These are phyloP conservation scores for Plestiodon gilberti DNA, from an alignment of 2,113 vertebrate genomes.

Conservation along the genomic window DNA sequence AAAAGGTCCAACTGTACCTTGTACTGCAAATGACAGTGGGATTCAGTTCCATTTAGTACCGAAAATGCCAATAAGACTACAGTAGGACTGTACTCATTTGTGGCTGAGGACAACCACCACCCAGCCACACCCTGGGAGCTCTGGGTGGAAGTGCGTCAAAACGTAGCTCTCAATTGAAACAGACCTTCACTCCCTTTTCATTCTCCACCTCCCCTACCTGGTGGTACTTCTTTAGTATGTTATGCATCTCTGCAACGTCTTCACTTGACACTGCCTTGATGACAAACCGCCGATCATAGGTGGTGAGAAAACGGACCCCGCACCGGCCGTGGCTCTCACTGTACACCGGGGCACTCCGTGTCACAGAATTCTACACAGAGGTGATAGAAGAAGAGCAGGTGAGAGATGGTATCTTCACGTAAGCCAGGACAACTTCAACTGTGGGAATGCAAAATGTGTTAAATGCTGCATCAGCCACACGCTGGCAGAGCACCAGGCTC, in stretches of 20 bases:
- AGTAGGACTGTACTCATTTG: background rate
- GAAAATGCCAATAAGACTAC: background rate
- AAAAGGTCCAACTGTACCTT: too few species aligned
- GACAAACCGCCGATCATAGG: slow-evolving; percentile 93
- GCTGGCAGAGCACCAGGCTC: background rate
- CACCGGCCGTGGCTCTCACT: slow-evolving; percentile 95
- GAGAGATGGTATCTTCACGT: background rate
- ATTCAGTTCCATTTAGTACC: background rate
- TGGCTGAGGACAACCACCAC: background rate
- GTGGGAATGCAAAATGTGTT: background rate
- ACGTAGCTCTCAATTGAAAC: background rate
- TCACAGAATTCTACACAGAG: slow-evolving; percentile 89
- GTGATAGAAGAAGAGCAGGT: background rate
- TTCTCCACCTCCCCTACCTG: slow-evolving; percentile 83
- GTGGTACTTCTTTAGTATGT: slow-evolving; percentile 98
- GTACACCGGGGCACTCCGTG: slow-evolving; percentile 91
- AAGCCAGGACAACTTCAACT: background rate
- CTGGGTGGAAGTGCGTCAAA: background rate
- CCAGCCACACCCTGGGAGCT: background rate
- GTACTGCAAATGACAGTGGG: background rate
- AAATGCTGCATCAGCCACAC: background rate
- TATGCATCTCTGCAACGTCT: slow-evolving; percentile 98
- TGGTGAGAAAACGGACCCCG: slow-evolving; percentile 92
- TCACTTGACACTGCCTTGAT: slow-evolving; percentile 97
- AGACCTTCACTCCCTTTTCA: background rate